Evolutionary conservation across 2,888 invertebrate species (phyloP).

Genomic region (Pomacea canaliculata): DNA sequence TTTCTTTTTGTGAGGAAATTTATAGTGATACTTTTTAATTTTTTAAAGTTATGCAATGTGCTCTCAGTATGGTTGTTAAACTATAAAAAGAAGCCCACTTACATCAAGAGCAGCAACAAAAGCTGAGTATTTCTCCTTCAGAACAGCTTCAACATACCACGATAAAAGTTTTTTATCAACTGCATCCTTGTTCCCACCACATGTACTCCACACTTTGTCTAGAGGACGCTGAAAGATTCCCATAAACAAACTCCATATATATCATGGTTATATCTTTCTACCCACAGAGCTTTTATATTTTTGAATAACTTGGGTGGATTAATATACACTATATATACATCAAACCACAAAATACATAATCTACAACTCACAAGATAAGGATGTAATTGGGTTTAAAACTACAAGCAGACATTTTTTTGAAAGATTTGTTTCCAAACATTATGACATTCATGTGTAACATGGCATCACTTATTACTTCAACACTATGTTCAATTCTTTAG

Average conservation of each 20-base stretch:
- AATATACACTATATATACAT: not conserved
- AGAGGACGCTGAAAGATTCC: slow-evolving; percentile 66
- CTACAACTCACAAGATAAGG: not conserved
- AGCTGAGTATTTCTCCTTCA: slow-evolving; percentile 81
- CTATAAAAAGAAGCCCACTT: slow-evolving; percentile 16
- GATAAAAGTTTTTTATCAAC: slow-evolving; percentile 66
- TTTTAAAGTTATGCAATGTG: too few relatives aligned
- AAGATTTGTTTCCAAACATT: too few relatives aligned
- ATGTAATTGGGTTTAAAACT: too few relatives aligned
- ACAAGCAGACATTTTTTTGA: too few relatives aligned
- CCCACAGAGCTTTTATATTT: too few relatives aligned
- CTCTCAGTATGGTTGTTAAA: not conserved
- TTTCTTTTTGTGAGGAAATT: too few relatives aligned
- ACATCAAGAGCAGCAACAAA: slow-evolving; percentile 81
- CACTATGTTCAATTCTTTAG: too few relatives aligned
- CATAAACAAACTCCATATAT: not conserved
- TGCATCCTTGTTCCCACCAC: slow-evolving; percentile 74
- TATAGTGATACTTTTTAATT: too few relatives aligned
- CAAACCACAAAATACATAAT: not conserved
- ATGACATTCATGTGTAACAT: too few relatives aligned
- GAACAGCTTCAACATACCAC: slow-evolving; percentile 92
- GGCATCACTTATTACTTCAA: too few relatives aligned
- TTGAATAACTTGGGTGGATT: not conserved
- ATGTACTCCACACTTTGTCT: slow-evolving; percentile 68
- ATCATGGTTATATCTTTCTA: not conserved